These are phyloP conservation scores for Nesoenas mayeri DNA, from an alignment of 2,113 vertebrate species.

Conservation along the genomic window DNA sequence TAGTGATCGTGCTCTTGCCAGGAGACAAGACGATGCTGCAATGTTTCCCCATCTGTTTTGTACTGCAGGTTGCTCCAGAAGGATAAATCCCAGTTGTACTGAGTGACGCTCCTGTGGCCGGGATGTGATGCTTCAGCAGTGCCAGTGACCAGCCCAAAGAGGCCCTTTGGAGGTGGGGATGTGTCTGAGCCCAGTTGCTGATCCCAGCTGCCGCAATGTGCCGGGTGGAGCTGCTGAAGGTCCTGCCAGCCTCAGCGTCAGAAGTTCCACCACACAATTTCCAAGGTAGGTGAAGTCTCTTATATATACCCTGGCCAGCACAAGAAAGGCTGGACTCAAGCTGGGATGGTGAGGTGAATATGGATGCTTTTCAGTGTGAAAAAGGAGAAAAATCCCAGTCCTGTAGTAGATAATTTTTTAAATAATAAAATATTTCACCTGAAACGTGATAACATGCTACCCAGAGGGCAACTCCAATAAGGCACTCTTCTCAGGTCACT, in stretches of 20 bases:
- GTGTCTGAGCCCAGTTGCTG: too few relatives aligned
- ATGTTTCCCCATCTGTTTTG: rapidly evolving
- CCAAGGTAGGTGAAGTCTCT: background rate
- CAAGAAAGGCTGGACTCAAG: background rate
- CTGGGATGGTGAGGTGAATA: rapidly evolving
- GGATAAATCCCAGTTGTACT: background rate
- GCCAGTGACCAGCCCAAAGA: rapidly evolving
- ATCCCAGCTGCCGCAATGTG: rapidly evolving
- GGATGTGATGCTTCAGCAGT: background rate
- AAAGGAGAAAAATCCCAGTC: background rate
- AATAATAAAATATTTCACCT: background rate
- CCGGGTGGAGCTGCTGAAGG: background rate
- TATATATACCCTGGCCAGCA: background rate
- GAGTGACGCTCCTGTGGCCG: rapidly evolving
- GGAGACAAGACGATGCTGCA: rapidly evolving
- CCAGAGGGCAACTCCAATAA: background rate
- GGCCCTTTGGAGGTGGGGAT: background rate
- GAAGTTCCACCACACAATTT: rapidly evolving
- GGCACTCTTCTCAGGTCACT: background rate
- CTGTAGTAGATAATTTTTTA: background rate
- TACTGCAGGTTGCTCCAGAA: rapidly evolving
- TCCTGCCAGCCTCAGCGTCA: background rate
- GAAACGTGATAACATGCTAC: background rate
- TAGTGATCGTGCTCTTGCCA: rapidly evolving
- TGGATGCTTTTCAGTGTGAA: background rate